Conservation (phyloP, 2,888 invertebrate genomes). For the Spatulosminthurus flaviceps region DNA sequence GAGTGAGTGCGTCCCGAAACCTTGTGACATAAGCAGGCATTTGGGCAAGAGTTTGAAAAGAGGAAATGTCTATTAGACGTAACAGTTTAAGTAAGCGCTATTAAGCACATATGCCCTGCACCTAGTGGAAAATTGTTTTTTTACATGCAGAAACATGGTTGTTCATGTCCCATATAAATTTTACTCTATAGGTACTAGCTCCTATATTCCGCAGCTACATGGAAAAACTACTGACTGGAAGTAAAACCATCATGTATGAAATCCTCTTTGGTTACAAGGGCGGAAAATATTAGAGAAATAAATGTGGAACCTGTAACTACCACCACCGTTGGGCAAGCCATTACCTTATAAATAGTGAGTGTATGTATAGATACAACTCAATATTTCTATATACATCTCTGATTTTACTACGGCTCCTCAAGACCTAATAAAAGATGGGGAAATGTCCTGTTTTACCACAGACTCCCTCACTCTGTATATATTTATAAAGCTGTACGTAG, state of each 20-base stretch:
- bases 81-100: slow-evolving; percentile 39
- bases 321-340: not conserved
- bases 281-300: slow-evolving; percentile 14
- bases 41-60: slow-evolving; percentile 5
- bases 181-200: no score
- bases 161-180: no score
- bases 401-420: no score
- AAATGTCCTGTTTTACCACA: no score
- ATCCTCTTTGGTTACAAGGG: slow-evolving; percentile 18
- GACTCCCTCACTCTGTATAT: no score
- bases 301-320: slow-evolving; percentile 18
- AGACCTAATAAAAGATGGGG: no score
- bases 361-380: no score
- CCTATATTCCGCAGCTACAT: no score
- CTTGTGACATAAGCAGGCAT: slow-evolving; percentile 23
- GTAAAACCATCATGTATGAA: slow-evolving; percentile 10
- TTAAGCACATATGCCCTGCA: slow-evolving; percentile 36
- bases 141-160: no score
- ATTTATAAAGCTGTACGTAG: not conserved
- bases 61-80: slow-evolving; percentile 37
- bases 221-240: no score
- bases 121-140: slow-evolving; percentile 34
- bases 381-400: no score
- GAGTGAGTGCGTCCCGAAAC: no score
- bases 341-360: not conserved